Base-by-base conservation (phyloP, 2,113 vertebrate species). In the Mastomys natalensis region DNA sequence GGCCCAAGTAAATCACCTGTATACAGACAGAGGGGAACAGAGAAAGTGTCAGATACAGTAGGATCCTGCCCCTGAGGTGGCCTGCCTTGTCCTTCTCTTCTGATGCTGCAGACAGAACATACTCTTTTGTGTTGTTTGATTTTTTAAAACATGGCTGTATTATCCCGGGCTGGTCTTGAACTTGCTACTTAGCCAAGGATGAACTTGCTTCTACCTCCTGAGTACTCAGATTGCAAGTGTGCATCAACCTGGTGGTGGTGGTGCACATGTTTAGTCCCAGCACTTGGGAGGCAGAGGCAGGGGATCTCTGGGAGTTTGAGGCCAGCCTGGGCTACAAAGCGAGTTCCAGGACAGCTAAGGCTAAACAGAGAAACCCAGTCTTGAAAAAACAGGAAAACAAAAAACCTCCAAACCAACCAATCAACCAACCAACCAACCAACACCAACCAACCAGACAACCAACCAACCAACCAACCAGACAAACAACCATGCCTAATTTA, bases 1-100 rank as follows among this genome's bases (percentile, higher is more conserved):
- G 87, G 40, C 97, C 24, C 22, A 98, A 43, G 93, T 98, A 98
- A 92, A 98, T 95, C 53, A 98, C 97, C 97, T 98, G 93, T 0
- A 3, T 2, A 24, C 0, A 45, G 53, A 11, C 6, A 17, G 12
- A 0, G 13, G 45, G 31, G 5, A n/a, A 58, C 1, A 31, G 1
- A 60, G 37, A 55, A 22, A 86, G 4, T 3, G 1, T 96, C 45
- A 37, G n/a, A 15, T 5, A 21, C 3, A 5, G 17, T 6, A 1
- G 80, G 53, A 26, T 40, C 58, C 5, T 1, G 43, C 5, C n/a
- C 29, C n/a, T 0, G 1, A 81, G 26, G 48, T 0, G 10, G 48
- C 26, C 16, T 40, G 62, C 10, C 24, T 11, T 4, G 29, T 26
- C 31, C 31, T 43, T 31, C 24, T 62, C 21, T 88, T 43, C 74